Base-by-base conservation (phyloP, 2,888 invertebrate genomes). In the Conus canariensis region DNA sequence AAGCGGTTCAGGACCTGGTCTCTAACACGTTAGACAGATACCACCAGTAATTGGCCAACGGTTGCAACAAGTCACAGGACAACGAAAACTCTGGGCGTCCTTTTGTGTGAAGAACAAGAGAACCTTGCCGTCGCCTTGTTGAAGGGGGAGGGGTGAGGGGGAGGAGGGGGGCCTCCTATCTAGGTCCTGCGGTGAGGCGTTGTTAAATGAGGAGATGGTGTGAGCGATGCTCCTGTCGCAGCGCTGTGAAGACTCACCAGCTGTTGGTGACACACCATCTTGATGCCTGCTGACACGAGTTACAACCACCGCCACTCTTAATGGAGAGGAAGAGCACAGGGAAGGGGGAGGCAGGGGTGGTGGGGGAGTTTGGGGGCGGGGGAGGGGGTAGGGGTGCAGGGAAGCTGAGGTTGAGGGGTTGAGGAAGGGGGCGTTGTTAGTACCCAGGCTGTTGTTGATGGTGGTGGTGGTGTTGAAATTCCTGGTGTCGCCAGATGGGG, bases 161-260 rank as follows among this genome's bases (percentile, higher is more conserved):
- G 12, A 16, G 16, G 22, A 4, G 77, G 0, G 10, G 5, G 77
- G 9, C 12, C 12, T 80, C 30, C 30, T 80, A 30, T 16, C 45
- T 10, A n/a, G 74, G n/a, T 74, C 74, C 74, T 74, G 74, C n/a
- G 74, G 64, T 64, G 77, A 80, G 25, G 30, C 1, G 77, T 12
- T 45, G 77, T 80, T 5, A 80, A 80, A 45, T 16, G 30, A 25
- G 77, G 77, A 80, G 77, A 80, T 80, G 77, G 77, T 80, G 77
- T 80, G 77, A 80, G 77, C 77, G 77, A 80, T 80, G 77, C 22
- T 12, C 30, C 30, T 80, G 77, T 12, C 77, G 30, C 30, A 74
- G 74, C 9, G 8, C 74, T 22, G 74, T 74, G n/a, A 74, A 9
- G n/a, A n/a, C 3, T 74, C 74, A 30, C 30, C 77, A 80, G 77